These are phyloP conservation scores for Shinisaurus crocodilurus DNA, from an alignment of 2,113 vertebrate genomes.

Conservation along the genomic window DNA sequence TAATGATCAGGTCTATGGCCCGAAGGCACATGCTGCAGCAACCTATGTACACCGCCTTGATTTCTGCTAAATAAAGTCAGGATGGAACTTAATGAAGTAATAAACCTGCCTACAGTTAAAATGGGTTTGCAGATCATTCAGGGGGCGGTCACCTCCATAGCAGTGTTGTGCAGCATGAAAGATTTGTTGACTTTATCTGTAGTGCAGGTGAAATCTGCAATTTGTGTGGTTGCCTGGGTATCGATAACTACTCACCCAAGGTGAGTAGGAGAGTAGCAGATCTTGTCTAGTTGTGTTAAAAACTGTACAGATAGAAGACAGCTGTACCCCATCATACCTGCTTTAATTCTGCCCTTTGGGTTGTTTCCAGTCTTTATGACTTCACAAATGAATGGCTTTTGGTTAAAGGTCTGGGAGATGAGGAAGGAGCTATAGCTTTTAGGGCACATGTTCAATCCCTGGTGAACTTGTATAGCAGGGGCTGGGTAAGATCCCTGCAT, in stretches of 20 bases:
- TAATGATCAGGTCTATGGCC: neutral
- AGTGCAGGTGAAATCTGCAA: neutral
- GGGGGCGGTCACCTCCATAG: neutral
- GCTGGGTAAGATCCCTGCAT: too few relatives aligned
- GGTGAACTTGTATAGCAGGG: too few relatives aligned
- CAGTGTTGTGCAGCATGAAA: neutral
- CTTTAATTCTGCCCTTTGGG: too few relatives aligned
- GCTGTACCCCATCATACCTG: too few relatives aligned
- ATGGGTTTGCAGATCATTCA: neutral
- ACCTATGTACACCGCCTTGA: neutral
- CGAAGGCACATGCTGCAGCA: neutral
- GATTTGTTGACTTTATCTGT: neutral
- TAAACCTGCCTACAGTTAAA: neutral
- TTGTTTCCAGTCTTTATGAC: too few relatives aligned
- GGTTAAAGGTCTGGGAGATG: too few relatives aligned
- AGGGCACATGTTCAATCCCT: too few relatives aligned
- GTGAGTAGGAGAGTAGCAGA: neutral
- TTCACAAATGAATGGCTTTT: too few relatives aligned
- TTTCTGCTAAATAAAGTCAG: neutral
- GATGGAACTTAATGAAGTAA: neutral
- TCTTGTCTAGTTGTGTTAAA: too few relatives aligned
- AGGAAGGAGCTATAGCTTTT: too few relatives aligned
- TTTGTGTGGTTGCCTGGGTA: too few relatives aligned
- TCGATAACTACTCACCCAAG: neutral
- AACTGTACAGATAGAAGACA: too few relatives aligned